Percentiles rank a stretch among this genome's conserved stretches.
phyloP scores from a whole-genome alignment of 2,797 vertebrate genomes.

The Lateolabrax maculatus region DNA sequence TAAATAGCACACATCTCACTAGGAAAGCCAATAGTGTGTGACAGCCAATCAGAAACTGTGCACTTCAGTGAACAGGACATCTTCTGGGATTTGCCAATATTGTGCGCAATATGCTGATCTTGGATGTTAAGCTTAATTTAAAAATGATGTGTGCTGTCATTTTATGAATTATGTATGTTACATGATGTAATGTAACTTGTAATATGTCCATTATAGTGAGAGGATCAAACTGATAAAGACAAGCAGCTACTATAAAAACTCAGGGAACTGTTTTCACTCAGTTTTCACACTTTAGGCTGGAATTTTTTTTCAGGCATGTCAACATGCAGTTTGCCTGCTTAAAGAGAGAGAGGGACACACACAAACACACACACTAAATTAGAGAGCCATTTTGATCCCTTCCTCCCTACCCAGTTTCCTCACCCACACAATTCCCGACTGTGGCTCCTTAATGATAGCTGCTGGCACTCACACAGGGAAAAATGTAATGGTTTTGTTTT shows the following conservation, averaged over 20 bases:
- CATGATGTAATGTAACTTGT: slow-evolving; percentile 16
- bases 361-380: slow-evolving; percentile 23
- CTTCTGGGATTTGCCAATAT: slow-evolving; percentile 53
- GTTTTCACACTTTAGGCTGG: slow-evolving; percentile 3
- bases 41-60: slow-evolving; percentile 73
- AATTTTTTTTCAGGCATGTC: slow-evolving; percentile 26
- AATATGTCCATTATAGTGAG: slow-evolving; percentile 10
- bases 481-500: slow-evolving; percentile 79
- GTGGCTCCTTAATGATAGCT: slow-evolving; percentile 76
- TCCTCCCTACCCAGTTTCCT: slow-evolving; percentile 52
- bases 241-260: slow-evolving; percentile 4
- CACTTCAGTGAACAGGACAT: slow-evolving; percentile 59
- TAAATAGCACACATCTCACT: slow-evolving; percentile 58
- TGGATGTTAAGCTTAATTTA: slow-evolving; percentile 50
- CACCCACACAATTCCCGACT: slow-evolving; percentile 69
- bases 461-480: slow-evolving; percentile 73
- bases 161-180: slow-evolving; percentile 56
- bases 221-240: slow-evolving; percentile 33
- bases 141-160: slow-evolving; percentile 44
- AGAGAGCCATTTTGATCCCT: slow-evolving; percentile 61
- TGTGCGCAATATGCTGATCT: slow-evolving; percentile 58
- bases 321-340: slow-evolving; percentile 13
- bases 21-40: slow-evolving; percentile 52
- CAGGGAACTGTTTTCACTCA: slow-evolving; percentile 2
- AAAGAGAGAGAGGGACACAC: slow-evolving; percentile 18